Evolutionary conservation across 2,113 vertebrate genomes (phyloP), one percentile per base, ranked within the genome.

Genomic region (Eclectus roratus): DNA sequence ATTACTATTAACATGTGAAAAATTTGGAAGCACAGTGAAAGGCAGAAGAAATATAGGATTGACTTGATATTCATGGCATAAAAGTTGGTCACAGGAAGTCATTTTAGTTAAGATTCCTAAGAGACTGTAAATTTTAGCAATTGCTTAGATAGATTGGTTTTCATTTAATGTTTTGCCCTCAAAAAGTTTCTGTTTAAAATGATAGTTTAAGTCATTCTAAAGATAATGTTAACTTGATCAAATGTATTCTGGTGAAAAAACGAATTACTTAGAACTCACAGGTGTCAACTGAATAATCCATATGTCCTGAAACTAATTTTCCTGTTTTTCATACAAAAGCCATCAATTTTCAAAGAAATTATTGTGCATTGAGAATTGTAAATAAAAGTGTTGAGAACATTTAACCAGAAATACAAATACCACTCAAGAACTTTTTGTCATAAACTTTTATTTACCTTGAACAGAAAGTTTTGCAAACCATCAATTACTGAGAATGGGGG

Each of bases 381-480:
- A 95, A 58, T 56, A 76, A 93, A 96, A 95, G 21, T 69, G 73
- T 10, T 39, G 17, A 88, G 43, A 68, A 80, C 52, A 91, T 55
- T 71, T 76, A 64, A 89, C 28, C 63, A 78, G 64, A 86, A 97
- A 96, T 80, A n/a, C 96, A 96, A 96, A 93, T 91, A 89, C 55
- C 64, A 97, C 84, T 94, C 92, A 39, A 94, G 88, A 89, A 93
- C 35, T 94, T 97, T 96, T 97, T 94, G 80, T 80, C 80, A 81
- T 58, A 81, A 49, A 73, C 27, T 97, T 98, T 98, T 98, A 98
- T 98, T 98, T 96, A 97, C 88, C 89, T 97, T 90, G 83, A 95
- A 97, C 94, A 93, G 94, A 96, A 96, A 49, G 60, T 83, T 85
- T 93, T 96, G 84, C 93, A 97, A 96, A 95, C 64, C 91, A 95